These are phyloP conservation scores for Isaurus tuberculatus DNA, from an alignment of 92 coral and sea anemone genomes.

Conservation along the genomic window DNA sequence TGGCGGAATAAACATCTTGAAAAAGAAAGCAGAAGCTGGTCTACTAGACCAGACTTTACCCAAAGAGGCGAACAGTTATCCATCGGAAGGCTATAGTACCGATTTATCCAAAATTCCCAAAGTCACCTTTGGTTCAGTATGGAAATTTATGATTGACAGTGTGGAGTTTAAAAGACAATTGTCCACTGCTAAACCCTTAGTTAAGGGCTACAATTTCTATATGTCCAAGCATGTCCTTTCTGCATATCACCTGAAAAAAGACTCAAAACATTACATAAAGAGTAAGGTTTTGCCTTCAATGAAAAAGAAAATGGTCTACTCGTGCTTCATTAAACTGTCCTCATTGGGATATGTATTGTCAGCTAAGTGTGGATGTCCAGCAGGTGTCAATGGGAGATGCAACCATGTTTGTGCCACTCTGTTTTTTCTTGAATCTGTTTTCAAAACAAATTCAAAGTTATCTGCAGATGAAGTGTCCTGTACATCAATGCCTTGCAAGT, in stretches of 20 bases:
- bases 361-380: conserved; percentile 57
- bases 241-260: not conserved
- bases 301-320: conserved; percentile 44
- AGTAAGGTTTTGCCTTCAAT: conserved; percentile 54
- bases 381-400: conserved; percentile 40
- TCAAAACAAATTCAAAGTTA: not conserved
- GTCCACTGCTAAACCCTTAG: conserved; percentile 26
- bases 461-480: conserved; percentile 46
- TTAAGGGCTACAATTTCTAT: conserved; percentile 36
- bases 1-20: conserved; percentile 7
- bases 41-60: conserved; percentile 15
- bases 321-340: conserved; percentile 34
- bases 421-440: conserved; percentile 14
- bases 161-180: conserved; percentile 22
- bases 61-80: conserved; percentile 14
- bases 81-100: conserved; percentile 31
- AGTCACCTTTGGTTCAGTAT: conserved; percentile 49
- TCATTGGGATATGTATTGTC: conserved; percentile 22
- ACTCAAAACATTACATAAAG: conserved; percentile 29
- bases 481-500: conserved; percentile 66
- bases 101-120: conserved; percentile 39
- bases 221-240: conserved; percentile 51
- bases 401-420: conserved; percentile 43
- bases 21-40: conserved; percentile 53
- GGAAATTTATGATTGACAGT: conserved; percentile 53